Conservation (phyloP, 1,140 invertebrate species). For the Tetramorium parvispinum region DNA sequence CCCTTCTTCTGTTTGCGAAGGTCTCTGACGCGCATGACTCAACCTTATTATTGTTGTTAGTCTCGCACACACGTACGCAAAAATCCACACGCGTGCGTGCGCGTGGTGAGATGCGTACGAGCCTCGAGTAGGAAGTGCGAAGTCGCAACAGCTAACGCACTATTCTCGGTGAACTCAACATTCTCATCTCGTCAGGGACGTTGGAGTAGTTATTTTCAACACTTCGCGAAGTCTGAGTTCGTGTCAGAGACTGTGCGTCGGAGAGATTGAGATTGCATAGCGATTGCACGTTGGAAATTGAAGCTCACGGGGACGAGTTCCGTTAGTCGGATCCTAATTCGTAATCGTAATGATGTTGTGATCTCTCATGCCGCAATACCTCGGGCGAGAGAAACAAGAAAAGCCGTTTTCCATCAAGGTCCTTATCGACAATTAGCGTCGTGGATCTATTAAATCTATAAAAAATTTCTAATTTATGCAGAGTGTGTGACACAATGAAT, state of each 20-base stretch:
- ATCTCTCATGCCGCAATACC: background rate
- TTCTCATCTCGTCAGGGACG: constrained; percentile 83
- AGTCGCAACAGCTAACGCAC: constrained; percentile 75
- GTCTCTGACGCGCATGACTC: constrained; percentile 79
- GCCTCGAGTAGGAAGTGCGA: constrained; percentile 81
- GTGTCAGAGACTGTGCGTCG: background rate
- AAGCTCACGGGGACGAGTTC: background rate
- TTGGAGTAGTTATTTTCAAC: constrained; percentile 83
- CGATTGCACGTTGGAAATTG: constrained; percentile 7
- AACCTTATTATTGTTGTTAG: constrained; percentile 79
- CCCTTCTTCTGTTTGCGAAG: constrained; percentile 78
- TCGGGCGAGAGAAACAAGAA: background rate
- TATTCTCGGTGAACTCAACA: constrained; percentile 81
- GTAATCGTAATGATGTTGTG: background rate
- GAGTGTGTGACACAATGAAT: background rate
- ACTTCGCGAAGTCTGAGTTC: constrained; percentile 36
- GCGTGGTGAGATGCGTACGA: constrained; percentile 28
- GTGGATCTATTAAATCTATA: background rate
- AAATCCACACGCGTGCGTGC: background rate
- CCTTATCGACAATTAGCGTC: background rate
- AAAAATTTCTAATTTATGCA: background rate
- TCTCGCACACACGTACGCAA: constrained; percentile 63
- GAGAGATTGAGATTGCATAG: constrained; percentile 20
- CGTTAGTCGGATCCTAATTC: constrained; percentile 19
- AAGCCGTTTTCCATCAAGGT: background rate